Evolutionary conservation across 2,888 invertebrate species (phyloP).

Genomic region (Monochamus alternatus): DNA sequence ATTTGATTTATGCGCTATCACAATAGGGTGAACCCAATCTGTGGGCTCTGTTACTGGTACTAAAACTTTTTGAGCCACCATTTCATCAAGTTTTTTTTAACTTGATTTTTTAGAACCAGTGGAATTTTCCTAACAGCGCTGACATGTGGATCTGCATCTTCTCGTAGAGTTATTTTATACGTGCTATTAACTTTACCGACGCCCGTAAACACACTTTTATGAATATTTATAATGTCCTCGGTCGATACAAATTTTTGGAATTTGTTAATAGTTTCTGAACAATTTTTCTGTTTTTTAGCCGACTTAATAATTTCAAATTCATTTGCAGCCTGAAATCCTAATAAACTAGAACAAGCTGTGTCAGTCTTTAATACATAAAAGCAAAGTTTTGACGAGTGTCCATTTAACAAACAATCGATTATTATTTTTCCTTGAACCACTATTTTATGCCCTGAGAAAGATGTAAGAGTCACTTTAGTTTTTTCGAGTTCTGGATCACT

Average conservation of each 20-base stretch:
- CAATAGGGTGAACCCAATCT: constrained; percentile 38
- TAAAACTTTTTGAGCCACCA: constrained; percentile 26
- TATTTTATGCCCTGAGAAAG: neutral
- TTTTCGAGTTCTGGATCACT: neutral
- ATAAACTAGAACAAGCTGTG: neutral
- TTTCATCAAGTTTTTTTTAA: constrained; percentile 34
- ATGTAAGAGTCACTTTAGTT: neutral
- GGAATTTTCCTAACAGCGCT: constrained; percentile 29
- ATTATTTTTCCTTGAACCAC: neutral
- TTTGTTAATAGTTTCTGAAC: neutral
- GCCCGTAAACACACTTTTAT: neutral
- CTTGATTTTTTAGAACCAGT: constrained; percentile 12
- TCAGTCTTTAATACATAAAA: neutral
- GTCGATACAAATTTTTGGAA: neutral
- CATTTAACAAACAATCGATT: neutral
- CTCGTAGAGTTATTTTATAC: neutral
- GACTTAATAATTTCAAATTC: neutral
- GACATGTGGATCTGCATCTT: neutral
- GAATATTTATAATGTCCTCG: neutral
- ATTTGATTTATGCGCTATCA: constrained; percentile 34
- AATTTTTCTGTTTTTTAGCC: neutral
- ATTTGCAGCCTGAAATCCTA: neutral
- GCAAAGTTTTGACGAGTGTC: neutral
- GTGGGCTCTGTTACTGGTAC: constrained; percentile 34
- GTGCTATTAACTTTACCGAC: neutral